A percentile compares a stretch with the other conserved stretches of the same genome.
These are phyloP conservation scores for Centropus bengalensis DNA, from an alignment of 2,113 vertebrate species.

Conservation along the genomic window DNA sequence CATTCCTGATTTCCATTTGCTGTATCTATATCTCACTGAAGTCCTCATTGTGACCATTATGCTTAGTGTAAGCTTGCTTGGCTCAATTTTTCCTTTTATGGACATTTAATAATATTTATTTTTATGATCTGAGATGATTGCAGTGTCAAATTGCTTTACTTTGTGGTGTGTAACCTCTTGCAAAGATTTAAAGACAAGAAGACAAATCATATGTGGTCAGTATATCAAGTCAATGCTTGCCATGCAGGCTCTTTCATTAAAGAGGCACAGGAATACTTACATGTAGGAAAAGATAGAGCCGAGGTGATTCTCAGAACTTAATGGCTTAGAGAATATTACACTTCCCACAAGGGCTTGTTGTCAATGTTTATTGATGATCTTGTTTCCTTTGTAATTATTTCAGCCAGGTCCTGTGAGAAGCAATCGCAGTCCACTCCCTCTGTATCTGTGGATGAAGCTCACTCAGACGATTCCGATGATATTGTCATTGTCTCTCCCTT, in stretches of 20 bases:
- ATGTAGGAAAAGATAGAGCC: background rate
- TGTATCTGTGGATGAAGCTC: conserved; percentile 24
- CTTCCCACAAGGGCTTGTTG: background rate
- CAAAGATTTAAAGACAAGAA: background rate
- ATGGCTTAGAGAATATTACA: background rate
- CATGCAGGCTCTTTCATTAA: background rate
- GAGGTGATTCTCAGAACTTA: background rate
- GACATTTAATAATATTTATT: background rate
- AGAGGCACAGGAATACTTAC: background rate
- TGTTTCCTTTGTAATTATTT: conserved; percentile 36
- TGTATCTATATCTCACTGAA: background rate
- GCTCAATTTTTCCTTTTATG: background rate
- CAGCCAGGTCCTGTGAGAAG: conserved; percentile 43
- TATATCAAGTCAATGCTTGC: background rate
- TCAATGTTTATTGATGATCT: background rate
- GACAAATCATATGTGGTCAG: background rate
- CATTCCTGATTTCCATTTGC: background rate
- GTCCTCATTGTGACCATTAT: background rate
- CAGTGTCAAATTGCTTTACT: background rate
- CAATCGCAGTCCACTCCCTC: background rate
- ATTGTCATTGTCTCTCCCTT: conserved; percentile 77
- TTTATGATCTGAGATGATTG: background rate
- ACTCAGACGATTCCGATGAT: conserved; percentile 89
- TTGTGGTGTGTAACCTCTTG: background rate
- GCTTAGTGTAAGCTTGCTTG: background rate